Base-by-base conservation (phyloP, 2,797 vertebrate genomes). In the Channa striata region DNA sequence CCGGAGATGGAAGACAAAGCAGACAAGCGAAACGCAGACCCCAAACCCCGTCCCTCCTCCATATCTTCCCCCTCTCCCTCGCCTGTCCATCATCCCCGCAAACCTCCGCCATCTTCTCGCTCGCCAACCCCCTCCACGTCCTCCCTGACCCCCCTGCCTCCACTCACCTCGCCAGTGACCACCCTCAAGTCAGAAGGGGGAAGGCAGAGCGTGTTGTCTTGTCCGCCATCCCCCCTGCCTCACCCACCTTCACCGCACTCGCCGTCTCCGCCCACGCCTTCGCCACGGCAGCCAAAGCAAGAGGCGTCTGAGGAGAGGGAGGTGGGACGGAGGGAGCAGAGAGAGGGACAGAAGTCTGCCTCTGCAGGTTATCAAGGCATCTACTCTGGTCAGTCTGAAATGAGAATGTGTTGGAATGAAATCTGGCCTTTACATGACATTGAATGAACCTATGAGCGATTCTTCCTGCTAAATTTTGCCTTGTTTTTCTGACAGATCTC, bases 161-260 rank as follows among this genome's bases (percentile, higher is more conserved):
- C 89, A 0, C 92, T 95, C 4, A 87, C 93, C 11, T 96, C 96
- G 3, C 95, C 96, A 0, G 91, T 96, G 75, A 90, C 95, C 68
- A 83, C 94, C 47, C 93, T 98, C 74, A 98, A 98, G 93, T 94
- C 96, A 33, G 96, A 97, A 81, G 95, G 95, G 37, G 94, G 93
- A 50, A 92, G 94, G 69, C 97, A 96, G 91, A 91, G 95, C 54
- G 95, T 92, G 4, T 81, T 92, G 36, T 83, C 94, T 68, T 96
- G 95, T 46, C 92, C 94, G 8, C 96, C 95, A 16, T 93, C 94
- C 0, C 94, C 86, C 8, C 78, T 85, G 50, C 83, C 81, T 53
- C 89, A 88, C 76, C 79, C 76, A 0, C 51, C 84, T 83, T 88
- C 95, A 85, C 94, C 96, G 0, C 74, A 59, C 47, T 92, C 91